These are phyloP conservation scores for Danio jaintianensis DNA, from an alignment of 2,797 vertebrate species.

Conservation along the genomic window DNA sequence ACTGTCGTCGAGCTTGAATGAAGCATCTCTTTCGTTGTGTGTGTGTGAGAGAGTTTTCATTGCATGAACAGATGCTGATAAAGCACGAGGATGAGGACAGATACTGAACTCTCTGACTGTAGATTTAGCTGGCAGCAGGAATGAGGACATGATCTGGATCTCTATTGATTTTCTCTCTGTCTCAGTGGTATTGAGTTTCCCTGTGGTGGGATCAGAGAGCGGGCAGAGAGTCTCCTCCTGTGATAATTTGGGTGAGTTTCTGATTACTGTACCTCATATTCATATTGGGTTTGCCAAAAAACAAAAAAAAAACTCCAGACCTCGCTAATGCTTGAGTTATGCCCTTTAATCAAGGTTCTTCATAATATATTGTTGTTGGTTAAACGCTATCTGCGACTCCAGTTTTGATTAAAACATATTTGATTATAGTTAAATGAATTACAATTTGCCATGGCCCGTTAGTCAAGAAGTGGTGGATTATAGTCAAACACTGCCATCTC, in stretches of 20 bases:
- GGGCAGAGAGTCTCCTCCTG: slow-evolving; percentile 10
- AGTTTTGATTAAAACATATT: not conserved
- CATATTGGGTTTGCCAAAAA: not conserved
- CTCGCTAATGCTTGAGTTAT: not conserved
- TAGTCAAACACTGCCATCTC: slow-evolving; percentile 8
- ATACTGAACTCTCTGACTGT: slow-evolving; percentile 15
- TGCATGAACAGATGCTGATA: not conserved
- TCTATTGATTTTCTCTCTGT: slow-evolving; percentile 39
- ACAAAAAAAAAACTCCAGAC: too few relatives aligned
- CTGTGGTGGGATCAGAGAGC: slow-evolving; percentile 34
- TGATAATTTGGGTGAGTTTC: not conserved
- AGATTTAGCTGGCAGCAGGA: slow-evolving; percentile 4
- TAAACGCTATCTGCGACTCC: not conserved
- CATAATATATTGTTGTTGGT: not conserved
- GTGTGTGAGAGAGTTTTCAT: not conserved
- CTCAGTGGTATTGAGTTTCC: slow-evolving; percentile 24
- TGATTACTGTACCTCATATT: slow-evolving; percentile 1
- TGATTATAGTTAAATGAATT: not conserved
- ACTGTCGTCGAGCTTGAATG: not conserved
- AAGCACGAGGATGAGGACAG: not conserved
- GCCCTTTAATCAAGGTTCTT: not conserved
- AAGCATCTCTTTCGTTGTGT: not conserved
- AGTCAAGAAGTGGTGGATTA: not conserved
- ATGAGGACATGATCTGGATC: slow-evolving; percentile 37
- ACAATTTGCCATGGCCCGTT: not conserved